Evolutionary conservation across 2,888 invertebrate genomes (phyloP).

Genomic region (Dolichomitus sp.): DNA sequence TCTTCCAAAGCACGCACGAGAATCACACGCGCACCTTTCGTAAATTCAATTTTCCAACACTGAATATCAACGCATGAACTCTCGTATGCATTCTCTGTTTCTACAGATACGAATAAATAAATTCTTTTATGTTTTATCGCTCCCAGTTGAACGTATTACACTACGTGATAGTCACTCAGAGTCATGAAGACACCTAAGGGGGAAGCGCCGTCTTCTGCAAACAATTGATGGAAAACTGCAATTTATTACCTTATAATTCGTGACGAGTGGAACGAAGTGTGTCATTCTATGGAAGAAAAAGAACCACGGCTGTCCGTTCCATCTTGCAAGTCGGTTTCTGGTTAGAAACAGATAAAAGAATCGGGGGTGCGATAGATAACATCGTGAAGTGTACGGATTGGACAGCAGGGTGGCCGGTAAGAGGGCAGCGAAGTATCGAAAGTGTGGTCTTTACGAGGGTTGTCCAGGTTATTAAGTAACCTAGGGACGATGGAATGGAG

Average conservation of each 20-base stretch:
- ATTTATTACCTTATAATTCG: constrained; percentile 38
- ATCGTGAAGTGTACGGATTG: constrained; percentile 35
- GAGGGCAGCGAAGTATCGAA: constrained; percentile 41
- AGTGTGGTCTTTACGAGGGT: constrained; percentile 55
- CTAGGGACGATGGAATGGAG: constrained; percentile 6
- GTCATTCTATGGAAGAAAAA: constrained; percentile 24
- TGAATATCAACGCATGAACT: constrained; percentile 32
- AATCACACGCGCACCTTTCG: constrained; percentile 60
- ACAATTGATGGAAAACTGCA: constrained; percentile 32
- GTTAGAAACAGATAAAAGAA: constrained; percentile 63
- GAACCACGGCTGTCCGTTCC: constrained; percentile 26
- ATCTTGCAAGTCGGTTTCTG: constrained; percentile 56
- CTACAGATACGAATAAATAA: constrained; percentile 2
- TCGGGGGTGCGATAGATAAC: constrained; percentile 56
- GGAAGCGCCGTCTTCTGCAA: background rate
- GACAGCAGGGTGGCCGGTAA: background rate
- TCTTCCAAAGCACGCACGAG: constrained; percentile 52
- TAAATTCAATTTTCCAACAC: constrained; percentile 60
- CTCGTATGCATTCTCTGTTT: constrained; percentile 32
- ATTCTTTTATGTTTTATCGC: constrained; percentile 23
- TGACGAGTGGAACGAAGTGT: constrained; percentile 53
- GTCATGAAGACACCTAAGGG: background rate
- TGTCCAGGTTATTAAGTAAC: constrained; percentile 52
- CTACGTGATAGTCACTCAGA: background rate
- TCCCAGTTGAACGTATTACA: background rate